Evolutionary conservation across 2,797 vertebrate genomes (phyloP).

Genomic region (Myotis pilosus): DNA sequence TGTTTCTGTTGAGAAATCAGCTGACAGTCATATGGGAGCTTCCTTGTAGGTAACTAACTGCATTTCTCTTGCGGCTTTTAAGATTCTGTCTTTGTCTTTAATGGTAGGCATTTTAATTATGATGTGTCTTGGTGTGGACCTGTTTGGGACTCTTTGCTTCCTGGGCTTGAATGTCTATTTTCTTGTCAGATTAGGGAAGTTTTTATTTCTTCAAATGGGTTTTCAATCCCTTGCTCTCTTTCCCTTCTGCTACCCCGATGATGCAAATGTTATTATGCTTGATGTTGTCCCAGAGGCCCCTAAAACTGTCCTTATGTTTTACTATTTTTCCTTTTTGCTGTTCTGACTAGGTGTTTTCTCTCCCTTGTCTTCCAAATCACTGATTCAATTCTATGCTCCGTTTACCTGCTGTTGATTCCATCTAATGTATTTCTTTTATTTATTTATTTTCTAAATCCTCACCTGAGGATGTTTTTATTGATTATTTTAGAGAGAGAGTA

Average conservation of each 20-base stretch:
- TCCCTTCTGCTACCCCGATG: background rate
- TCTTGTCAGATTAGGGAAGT: background rate
- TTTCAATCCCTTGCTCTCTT: background rate
- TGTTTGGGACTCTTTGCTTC: background rate
- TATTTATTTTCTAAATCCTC: too few relatives aligned
- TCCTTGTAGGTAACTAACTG: background rate
- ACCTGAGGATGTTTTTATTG: too few relatives aligned
- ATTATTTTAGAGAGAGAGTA: too few relatives aligned
- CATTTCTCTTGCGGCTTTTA: background rate
- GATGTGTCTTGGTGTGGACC: background rate
- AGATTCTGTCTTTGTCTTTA: background rate
- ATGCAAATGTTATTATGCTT: background rate
- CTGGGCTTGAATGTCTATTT: background rate
- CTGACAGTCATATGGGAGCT: background rate
- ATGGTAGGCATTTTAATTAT: background rate
- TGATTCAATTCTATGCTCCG: background rate
- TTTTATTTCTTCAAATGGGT: background rate
- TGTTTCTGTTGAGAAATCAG: background rate
- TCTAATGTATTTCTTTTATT: background rate
- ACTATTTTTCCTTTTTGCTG: background rate
- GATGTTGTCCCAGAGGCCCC: background rate
- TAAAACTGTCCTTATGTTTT: background rate
- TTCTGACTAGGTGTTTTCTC: background rate
- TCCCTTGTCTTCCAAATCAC: background rate
- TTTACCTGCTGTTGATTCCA: background rate